phyloP scores from a whole-genome alignment of 2,888 invertebrate species.

The Allolobophora icterica region DNA sequence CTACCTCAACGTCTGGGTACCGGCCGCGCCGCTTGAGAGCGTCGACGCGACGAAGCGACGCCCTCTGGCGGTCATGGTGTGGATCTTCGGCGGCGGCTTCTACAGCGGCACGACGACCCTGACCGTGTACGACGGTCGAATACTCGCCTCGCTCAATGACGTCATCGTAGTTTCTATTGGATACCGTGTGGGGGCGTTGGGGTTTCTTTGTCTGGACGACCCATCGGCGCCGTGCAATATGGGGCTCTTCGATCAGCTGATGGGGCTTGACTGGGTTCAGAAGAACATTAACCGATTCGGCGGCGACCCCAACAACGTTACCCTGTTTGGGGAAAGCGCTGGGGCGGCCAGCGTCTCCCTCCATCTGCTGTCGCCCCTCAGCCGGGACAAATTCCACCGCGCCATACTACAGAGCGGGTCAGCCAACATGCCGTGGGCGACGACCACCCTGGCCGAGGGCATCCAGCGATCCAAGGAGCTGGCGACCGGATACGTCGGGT shows the following conservation, averaged over 20 bases:
- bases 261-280: conserved; percentile 75
- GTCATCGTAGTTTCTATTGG: conserved; percentile 91
- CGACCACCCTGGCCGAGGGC: conserved; percentile 80
- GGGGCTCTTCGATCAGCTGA: conserved; percentile 90
- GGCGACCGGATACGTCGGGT: conserved; percentile 71
- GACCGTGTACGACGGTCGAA: conserved; percentile 90
- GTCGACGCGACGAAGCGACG: background rate
- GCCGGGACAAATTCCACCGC: conserved; percentile 76
- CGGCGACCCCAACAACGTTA: conserved; percentile 90
- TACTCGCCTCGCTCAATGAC: conserved; percentile 85
- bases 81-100: conserved; percentile 75
- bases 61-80: conserved; percentile 70
- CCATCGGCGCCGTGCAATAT: conserved; percentile 85
- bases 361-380: conserved; percentile 81
- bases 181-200: conserved; percentile 89
- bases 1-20: conserved; percentile 89
- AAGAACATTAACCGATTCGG: conserved; percentile 59
- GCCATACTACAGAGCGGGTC: conserved; percentile 93
- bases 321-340: conserved; percentile 95
- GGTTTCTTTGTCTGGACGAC: conserved; percentile 67
- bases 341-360: conserved; percentile 90
- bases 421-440: conserved; percentile 90
- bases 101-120: conserved; percentile 89
- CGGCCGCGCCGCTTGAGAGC: conserved; percentile 61
- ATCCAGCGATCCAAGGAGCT: conserved; percentile 80